phyloP scores from a whole-genome alignment of 2,888 invertebrate species.

The Amphimallon solstitiale region DNA sequence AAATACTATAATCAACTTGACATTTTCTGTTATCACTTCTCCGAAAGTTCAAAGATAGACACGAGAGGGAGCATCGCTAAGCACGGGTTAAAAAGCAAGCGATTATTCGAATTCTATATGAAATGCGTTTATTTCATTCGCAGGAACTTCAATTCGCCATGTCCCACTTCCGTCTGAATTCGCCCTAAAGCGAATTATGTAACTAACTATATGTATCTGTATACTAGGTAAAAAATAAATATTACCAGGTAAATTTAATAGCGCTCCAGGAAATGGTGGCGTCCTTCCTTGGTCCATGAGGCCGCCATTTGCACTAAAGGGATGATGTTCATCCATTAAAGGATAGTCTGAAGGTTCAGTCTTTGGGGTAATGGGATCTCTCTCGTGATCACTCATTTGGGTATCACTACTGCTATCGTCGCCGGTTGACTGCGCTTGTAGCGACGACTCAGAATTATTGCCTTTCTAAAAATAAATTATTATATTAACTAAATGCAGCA shows the following conservation, averaged over 20 bases:
- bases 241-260: slow-evolving; percentile 83
- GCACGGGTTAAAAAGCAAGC: no score
- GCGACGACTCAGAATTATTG: slow-evolving; percentile 67
- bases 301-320: slow-evolving; percentile 67
- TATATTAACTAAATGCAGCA: no score
- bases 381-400: slow-evolving; percentile 74
- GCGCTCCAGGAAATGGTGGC: slow-evolving; percentile 81
- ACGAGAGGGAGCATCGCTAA: no score
- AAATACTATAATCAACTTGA: no score
- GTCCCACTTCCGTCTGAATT: no score
- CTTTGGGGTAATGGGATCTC: slow-evolving; percentile 72
- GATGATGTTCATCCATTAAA: slow-evolving; percentile 71
- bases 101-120: no score
- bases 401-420: slow-evolving; percentile 89
- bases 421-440: slow-evolving; percentile 77
- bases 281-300: slow-evolving; percentile 74
- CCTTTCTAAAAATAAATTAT: slow-evolving; percentile 59
- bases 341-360: slow-evolving; percentile 79
- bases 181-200: no score
- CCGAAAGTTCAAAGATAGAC: no score
- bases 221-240: background rate
- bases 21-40: no score
- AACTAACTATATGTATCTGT: background rate
- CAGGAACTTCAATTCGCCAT: no score
- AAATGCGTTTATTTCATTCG: no score